Conservation (phyloP, 1,140 invertebrate genomes). For the Neuroterus valhalla region DNA sequence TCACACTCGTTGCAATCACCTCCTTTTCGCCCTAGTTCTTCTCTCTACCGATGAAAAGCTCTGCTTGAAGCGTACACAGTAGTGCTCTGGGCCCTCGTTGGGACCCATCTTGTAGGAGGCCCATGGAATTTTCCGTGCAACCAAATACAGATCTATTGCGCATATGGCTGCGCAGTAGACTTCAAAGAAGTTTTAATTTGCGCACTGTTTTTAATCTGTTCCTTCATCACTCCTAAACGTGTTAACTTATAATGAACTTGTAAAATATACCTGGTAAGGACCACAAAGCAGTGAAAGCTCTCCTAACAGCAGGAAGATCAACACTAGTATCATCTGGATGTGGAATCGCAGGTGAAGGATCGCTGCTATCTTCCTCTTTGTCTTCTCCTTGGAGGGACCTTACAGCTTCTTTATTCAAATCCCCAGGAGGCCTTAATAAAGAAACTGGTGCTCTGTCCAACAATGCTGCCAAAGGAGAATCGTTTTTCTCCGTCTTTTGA, state of each 20-base stretch:
- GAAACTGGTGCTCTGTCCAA: slow-evolving; percentile 73
- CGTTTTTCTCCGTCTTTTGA: slow-evolving; percentile 72
- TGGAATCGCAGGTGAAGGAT: slow-evolving; percentile 75
- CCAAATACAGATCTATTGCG: neutral
- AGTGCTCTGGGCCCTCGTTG: too few species aligned
- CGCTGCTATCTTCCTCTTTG: slow-evolving; percentile 86
- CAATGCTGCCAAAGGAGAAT: slow-evolving; percentile 72
- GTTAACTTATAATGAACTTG: neutral
- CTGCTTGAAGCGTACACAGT: too few species aligned
- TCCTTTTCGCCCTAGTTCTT: too few species aligned
- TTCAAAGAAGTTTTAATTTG: too few species aligned
- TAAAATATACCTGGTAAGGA: slow-evolving; percentile 69
- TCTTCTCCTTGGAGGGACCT: slow-evolving; percentile 86
- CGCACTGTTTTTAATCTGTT: neutral
- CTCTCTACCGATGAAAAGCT: too few species aligned
- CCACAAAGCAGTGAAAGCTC: slow-evolving; percentile 79
- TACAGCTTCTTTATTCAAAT: slow-evolving; percentile 81
- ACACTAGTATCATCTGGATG: slow-evolving; percentile 74
- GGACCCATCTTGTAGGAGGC: too few species aligned
- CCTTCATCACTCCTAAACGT: slow-evolving; percentile 20
- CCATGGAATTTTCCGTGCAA: neutral
- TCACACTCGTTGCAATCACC: too few species aligned
- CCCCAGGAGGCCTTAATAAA: slow-evolving; percentile 65
- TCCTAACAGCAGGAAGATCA: slow-evolving; percentile 79
- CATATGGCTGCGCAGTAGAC: too few species aligned